A percentile compares a stretch with the other conserved stretches of the same genome.
Conservation (phyloP, 2,113 vertebrate species). For the Sula dactylatra region DNA sequence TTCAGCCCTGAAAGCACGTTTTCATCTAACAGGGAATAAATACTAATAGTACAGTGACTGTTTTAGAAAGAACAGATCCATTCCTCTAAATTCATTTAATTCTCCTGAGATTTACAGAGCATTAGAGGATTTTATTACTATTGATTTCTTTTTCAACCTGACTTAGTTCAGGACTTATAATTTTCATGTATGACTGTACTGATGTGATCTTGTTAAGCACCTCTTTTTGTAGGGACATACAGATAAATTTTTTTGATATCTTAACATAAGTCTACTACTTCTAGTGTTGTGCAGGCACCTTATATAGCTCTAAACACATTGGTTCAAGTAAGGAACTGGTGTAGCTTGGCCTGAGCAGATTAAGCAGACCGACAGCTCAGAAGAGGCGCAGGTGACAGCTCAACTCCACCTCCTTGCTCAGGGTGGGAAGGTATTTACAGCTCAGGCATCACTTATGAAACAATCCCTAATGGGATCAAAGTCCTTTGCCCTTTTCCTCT, state of each 20-base stretch:
- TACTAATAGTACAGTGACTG: background rate
- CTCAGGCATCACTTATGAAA: background rate
- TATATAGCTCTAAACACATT: background rate
- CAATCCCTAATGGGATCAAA: background rate
- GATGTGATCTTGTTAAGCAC: background rate
- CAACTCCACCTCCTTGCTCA: background rate
- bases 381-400: background rate
- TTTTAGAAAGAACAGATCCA: background rate
- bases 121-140: background rate
- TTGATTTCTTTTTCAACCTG: background rate
- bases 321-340: background rate
- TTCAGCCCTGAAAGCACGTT: background rate
- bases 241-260: background rate
- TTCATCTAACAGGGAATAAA: background rate
- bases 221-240: background rate
- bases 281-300: background rate
- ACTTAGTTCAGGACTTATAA: background rate
- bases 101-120: background rate
- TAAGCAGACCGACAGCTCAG: accelerated
- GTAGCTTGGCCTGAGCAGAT: background rate
- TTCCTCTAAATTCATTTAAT: background rate
- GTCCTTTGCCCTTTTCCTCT: background rate
- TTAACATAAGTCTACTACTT: background rate
- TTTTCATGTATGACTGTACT: background rate
- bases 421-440: background rate